Base-by-base conservation (phyloP, 2,888 invertebrate species). In the Idaea straminata region DNA sequence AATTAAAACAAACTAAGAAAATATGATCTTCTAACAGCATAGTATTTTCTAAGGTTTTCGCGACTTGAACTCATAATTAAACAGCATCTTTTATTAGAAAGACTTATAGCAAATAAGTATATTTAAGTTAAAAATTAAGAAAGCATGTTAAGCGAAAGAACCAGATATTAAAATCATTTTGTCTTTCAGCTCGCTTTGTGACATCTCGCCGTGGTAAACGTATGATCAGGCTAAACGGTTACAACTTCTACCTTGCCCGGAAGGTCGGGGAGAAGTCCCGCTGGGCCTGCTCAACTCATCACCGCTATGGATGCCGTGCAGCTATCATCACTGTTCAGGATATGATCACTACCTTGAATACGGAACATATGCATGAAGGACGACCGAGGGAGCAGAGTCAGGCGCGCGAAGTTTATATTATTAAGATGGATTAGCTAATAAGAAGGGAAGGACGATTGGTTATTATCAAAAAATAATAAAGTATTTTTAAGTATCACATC, bases 201-300 rank as follows among this genome's bases (percentile, higher is more conserved):
- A 75, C 64, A 15, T 76, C 77, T 1, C 61, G 71, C 0, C 74
- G 79, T 7, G 81, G 81, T 0, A 77, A 77, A 15, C 71, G 69
- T 3, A 73, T 79, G 59, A 76, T 83, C 10, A 66, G 66, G 1
- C 64, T 79, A 0, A 66, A 72, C 47, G 81, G 83, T 0, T 80
- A 75, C 65, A 80, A 76, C 63, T 85, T 81, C 69, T 77, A 79
- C 57, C 76, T 79, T 25, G 83, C 84, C 6, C 74, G 81, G 0
- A 71, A 67, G 2, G 66, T 71, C 2, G 74, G 76, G 0, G 59
- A 62, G 4, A 78, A 77, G 63, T 67, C 72, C 10, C 72, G 83
- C n/a, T 86, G 86, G 86, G 75, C 75, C 1, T 86, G 86, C 68
- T 84, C 86, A 2, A 85, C 86, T 0, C 83, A 86, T 68, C 78